These are phyloP conservation scores for Graphium colonna DNA, from an alignment of 2,888 invertebrate species.

Conservation along the genomic window DNA sequence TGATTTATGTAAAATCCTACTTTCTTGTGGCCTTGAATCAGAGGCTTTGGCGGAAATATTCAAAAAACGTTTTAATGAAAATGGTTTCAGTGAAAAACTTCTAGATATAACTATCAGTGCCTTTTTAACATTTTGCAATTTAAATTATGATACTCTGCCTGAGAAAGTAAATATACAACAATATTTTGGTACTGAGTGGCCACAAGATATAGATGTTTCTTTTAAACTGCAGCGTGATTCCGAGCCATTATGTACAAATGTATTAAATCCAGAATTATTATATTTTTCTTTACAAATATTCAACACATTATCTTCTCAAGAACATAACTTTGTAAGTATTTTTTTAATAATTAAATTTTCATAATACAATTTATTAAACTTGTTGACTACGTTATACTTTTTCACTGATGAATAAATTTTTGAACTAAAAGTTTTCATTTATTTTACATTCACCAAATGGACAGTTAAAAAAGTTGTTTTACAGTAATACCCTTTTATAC, in stretches of 20 bases:
- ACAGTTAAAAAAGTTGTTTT: too few relatives aligned
- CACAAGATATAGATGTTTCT: conserved; percentile 59
- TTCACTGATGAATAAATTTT: too few relatives aligned
- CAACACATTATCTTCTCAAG: conserved; percentile 45
- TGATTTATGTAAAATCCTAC: conserved; percentile 48
- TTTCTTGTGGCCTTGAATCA: conserved; percentile 45
- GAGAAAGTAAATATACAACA: conserved; percentile 57
- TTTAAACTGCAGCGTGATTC: conserved; percentile 78
- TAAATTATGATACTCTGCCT: conserved; percentile 90
- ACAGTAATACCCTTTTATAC: too few relatives aligned
- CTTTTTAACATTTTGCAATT: conserved; percentile 86
- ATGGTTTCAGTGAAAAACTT: conserved; percentile 51
- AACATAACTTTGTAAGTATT: conserved; percentile 60
- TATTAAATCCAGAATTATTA: conserved; percentile 76
- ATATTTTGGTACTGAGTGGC: conserved; percentile 62
- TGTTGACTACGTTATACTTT: too few relatives aligned
- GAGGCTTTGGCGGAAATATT: conserved; percentile 42
- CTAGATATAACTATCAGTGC: conserved; percentile 82
- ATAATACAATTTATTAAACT: too few relatives aligned
- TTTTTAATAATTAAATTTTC: not conserved
- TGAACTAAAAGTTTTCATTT: too few relatives aligned
- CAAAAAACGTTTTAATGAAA: conserved; percentile 40
- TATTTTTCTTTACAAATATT: conserved; percentile 65
- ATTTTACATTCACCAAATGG: too few relatives aligned
- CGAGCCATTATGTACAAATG: conserved; percentile 84